These are phyloP conservation scores for Sardinella longiceps DNA, from an alignment of 2,797 vertebrate species.

Conservation along the genomic window DNA sequence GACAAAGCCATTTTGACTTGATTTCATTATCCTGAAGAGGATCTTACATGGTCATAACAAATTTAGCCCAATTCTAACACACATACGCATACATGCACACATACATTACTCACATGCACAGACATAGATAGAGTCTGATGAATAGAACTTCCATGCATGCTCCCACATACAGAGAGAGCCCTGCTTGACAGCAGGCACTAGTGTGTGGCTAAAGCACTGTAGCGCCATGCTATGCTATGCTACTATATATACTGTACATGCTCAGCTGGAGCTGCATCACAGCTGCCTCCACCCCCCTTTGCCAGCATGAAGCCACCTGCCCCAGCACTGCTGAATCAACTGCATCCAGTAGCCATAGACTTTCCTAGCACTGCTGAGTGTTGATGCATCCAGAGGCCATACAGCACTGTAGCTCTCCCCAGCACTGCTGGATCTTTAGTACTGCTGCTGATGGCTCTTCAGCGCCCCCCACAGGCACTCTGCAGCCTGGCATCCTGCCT, in stretches of 20 bases:
- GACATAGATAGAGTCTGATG: not conserved
- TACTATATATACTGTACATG: not conserved
- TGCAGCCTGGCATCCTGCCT: not conserved
- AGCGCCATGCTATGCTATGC: not conserved
- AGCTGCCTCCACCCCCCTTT: not conserved
- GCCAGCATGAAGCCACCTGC: not conserved
- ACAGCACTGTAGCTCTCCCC: not conserved
- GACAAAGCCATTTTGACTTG: not conserved
- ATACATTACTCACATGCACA: slow-evolving; percentile 54
- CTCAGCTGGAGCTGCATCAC: not conserved
- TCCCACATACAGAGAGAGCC: not conserved
- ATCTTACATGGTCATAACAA: not conserved
- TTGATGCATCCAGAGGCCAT: not conserved
- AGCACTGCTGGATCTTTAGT: no score
- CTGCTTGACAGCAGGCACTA: not conserved
- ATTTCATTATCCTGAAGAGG: not conserved
- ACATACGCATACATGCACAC: not conserved
- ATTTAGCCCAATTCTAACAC: not conserved
- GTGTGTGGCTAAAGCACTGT: not conserved
- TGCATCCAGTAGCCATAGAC: not conserved
- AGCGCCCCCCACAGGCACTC: not conserved
- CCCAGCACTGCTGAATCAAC: not conserved
- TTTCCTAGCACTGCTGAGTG: not conserved
- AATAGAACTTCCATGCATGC: not conserved
- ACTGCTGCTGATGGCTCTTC: not conserved